Base-by-base conservation (phyloP, 2,888 invertebrate genomes). In the Clitarchus hookeri region DNA sequence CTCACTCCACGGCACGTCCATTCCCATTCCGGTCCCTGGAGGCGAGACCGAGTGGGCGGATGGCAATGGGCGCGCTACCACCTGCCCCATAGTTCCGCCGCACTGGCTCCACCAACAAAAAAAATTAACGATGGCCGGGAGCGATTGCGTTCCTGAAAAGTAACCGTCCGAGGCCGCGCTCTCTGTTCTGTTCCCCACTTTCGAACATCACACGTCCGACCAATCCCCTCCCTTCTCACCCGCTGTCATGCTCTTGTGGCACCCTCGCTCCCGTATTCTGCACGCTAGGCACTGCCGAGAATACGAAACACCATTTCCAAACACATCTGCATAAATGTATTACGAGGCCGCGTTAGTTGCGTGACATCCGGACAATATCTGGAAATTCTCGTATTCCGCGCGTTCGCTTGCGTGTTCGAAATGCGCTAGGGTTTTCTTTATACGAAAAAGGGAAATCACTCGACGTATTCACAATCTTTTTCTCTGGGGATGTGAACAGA, bases 291-390 rank as follows among this genome's bases (percentile, higher is more conserved):
- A 9, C n/a, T 9, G 65, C 8, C 23, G 65, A 2, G 65, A 65
- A 65, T 23, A 65, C 65, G 65, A 65, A 23, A 23, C 65, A 65
- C 23, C 65, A 19, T 65, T n/a, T 65, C 65, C 19, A 65, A 65
- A 65, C 65, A n/a, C n/a, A 65, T 65, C 65, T 65, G 65, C 65
- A 65, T 65, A 65, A 65, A n/a, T n/a, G 65, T 65, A 65, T 65
- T 65, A 65, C 65, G 23, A 65, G n/a, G 65, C 65, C 65, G n/a
- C 65, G 65, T 65, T 48, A 48, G 65, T 19, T 65, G 65, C 65
- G 65, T 65, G 65, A 8, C 65, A 23, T 65, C 65, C 23, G 65
- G 13, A 13, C 65, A 65, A 65, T 65, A 23, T 65, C 65, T 2
- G 65, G 65, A 65, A 65, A n/a, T 65, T n/a, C 65, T 23, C 65